Evolutionary conservation across 2,113 vertebrate species (phyloP), one percentile per base, ranked within the genome.

Genomic region (Cyanistes caeruleus): DNA sequence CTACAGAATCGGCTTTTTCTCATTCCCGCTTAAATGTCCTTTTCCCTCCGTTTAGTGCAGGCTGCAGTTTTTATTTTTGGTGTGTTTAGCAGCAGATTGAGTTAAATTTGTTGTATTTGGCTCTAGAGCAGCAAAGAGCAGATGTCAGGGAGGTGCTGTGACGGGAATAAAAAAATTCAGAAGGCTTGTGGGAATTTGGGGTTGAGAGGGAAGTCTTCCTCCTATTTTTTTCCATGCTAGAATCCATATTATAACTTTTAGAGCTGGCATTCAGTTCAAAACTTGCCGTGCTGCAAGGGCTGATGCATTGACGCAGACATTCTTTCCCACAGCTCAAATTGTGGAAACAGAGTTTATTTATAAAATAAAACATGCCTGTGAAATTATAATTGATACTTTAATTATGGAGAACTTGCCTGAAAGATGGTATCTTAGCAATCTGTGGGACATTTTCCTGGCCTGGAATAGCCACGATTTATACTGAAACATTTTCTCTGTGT

Each of bases 381-480:
- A 92, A 95, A 95, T 96, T 86, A 77, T 94, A 94, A 96, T 89
- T 87, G 87, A 84, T 94, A 81, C 82, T 59, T 96, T 96, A 92
- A 94, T 95, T 94, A 81, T 31, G 49, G 82, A 81, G 95, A 94
- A 60, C 48, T 94, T 16, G 51, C 55, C 43, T 78, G 79, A 92
- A 78, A 56, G 76, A 83, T 82, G 85, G 79, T 90, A 84, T 28
- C 52, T 84, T 90, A 60, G 84, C 31, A 70, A 89, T 76, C 79
- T 58, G 4, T 5, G 39, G 60, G 90, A 94, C 22, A 2, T 73
- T 92, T 96, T 96, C 76, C 82, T 94, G 64, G 58, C 79, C 93
- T 91, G 58, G 62, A 76, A 79, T 58, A 83, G 86, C 51, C 15
- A 31, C 0, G 4, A 51, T 96, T 92, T 94, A 35, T 89, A 63